Conservation (phyloP, 2,797 vertebrate genomes). For the Pseudocheirus occidentalis region DNA sequence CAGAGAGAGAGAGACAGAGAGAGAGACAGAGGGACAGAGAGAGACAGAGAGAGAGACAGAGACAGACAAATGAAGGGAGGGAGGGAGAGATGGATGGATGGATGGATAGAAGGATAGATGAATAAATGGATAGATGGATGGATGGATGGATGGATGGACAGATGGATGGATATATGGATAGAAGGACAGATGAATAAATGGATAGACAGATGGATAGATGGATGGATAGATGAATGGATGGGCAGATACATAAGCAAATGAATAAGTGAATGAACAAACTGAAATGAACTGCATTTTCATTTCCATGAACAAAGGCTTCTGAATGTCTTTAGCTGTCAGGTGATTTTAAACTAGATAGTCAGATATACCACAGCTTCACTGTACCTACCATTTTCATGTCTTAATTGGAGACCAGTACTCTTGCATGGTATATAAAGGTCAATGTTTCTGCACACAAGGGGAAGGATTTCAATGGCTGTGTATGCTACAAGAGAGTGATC, state of each 20-base stretch:
- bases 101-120: no score
- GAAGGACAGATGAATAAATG: no score
- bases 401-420: background rate
- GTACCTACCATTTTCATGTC: background rate
- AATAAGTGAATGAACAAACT: no score
- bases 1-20: no score
- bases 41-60: no score
- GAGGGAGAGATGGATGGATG: no score
- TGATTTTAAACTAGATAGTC: background rate
- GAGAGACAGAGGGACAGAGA: no score
- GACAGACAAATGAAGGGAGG: no score
- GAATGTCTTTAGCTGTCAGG: background rate
- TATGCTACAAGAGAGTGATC: background rate
- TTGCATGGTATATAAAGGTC: background rate
- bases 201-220: accelerated
- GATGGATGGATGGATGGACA: no score
- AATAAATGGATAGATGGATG: no score
- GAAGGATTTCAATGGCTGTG: background rate
- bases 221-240: background rate
- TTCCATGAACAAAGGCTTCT: background rate
- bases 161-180: no score
- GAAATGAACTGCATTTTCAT: no score
- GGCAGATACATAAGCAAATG: background rate
- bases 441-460: background rate
- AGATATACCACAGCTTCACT: background rate